Evolutionary conservation across 1,140 invertebrate genomes (phyloP).

Genomic region (Apis florea): DNA sequence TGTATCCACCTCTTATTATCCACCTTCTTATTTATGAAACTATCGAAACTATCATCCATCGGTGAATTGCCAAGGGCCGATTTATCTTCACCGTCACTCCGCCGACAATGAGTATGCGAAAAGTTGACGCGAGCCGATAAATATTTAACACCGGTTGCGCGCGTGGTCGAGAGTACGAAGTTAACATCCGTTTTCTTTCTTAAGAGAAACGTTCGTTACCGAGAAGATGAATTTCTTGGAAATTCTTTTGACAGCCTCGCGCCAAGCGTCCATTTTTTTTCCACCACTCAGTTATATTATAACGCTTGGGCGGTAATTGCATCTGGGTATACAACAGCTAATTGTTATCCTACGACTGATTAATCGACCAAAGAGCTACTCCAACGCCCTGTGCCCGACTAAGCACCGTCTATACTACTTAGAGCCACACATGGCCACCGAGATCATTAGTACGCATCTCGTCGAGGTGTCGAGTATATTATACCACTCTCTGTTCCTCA

Average conservation of each 20-base stretch:
- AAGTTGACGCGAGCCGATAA: slow-evolving; percentile 38
- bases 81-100: slow-evolving; percentile 28
- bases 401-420: slow-evolving; percentile 5
- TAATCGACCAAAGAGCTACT: not conserved
- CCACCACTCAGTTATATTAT: no score
- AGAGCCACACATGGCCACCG: not conserved
- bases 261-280: no score
- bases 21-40: slow-evolving; percentile 34
- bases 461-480: not conserved
- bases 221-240: not conserved
- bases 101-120: slow-evolving; percentile 39
- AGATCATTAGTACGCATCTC: slow-evolving; percentile 12
- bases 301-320: no score
- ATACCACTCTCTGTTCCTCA: slow-evolving; percentile 2
- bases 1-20: no score
- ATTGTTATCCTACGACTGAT: slow-evolving; percentile 4
- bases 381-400: not conserved
- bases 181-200: not conserved
- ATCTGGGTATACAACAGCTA: not conserved
- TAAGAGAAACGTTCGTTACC: not conserved
- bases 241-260: not conserved
- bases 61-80: slow-evolving; percentile 12
- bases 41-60: slow-evolving; percentile 15
- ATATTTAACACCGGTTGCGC: slow-evolving; percentile 42
- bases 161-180: not conserved